phyloP scores from a whole-genome alignment of 2,888 invertebrate species.

The Dorcus hopei region DNA sequence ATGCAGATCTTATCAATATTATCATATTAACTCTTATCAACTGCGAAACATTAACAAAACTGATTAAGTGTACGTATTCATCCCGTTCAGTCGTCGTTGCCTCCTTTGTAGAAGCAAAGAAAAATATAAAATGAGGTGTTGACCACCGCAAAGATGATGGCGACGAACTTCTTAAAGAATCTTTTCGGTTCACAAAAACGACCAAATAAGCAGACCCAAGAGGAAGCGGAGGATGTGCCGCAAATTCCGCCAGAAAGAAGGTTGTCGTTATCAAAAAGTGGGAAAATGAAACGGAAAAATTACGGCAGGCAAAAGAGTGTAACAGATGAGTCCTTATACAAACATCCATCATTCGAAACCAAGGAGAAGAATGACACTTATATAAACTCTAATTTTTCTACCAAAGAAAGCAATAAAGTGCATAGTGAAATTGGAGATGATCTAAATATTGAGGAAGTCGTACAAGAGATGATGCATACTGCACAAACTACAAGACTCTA shows the following conservation, averaged over 20 bases:
- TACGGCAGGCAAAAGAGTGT: slow-evolving; percentile 15
- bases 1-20: slow-evolving; percentile 22
- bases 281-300: slow-evolving; percentile 29
- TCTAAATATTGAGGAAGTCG: slow-evolving; percentile 12
- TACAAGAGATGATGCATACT: slow-evolving; percentile 17
- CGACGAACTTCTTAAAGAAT: slow-evolving; percentile 9
- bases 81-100: background rate
- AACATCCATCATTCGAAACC: background rate
- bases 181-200: slow-evolving; percentile 5
- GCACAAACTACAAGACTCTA: slow-evolving; percentile 9
- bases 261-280: slow-evolving; percentile 32
- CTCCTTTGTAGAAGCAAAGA: background rate
- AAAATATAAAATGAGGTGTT: background rate
- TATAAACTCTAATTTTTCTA: background rate
- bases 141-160: slow-evolving; percentile 1
- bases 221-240: slow-evolving; percentile 4
- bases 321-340: slow-evolving; percentile 11
- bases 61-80: background rate
- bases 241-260: slow-evolving; percentile 21
- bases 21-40: slow-evolving; percentile 19
- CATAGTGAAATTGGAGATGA: slow-evolving; percentile 12
- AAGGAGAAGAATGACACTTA: background rate
- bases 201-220: background rate
- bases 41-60: slow-evolving; percentile 10
- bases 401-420: background rate